These are phyloP conservation scores for Rosalia funebris DNA, from an alignment of 2,888 invertebrate species.

Conservation along the genomic window DNA sequence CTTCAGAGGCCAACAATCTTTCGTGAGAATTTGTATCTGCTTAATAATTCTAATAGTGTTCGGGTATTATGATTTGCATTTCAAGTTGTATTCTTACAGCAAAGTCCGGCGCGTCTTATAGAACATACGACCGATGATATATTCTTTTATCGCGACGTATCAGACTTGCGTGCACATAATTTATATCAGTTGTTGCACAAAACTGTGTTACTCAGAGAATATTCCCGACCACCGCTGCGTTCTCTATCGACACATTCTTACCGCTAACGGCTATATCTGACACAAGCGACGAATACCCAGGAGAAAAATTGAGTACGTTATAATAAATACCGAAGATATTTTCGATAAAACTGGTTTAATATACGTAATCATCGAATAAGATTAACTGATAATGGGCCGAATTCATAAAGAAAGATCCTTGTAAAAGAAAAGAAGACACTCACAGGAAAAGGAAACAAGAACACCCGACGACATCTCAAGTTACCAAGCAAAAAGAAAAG, in stretches of 20 bases:
- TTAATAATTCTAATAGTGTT: neutral
- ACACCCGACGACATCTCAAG: too few species aligned
- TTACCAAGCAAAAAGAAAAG: too few species aligned
- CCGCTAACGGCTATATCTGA: constrained; percentile 45
- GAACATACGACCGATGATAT: constrained; percentile 21
- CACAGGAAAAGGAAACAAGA: neutral
- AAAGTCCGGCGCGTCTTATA: constrained; percentile 6
- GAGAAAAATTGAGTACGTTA: too few species aligned
- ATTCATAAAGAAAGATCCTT: neutral
- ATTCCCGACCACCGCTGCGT: constrained; percentile 49
- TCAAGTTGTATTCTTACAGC: constrained; percentile 1
- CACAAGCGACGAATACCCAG: too few species aligned
- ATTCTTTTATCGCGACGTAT: constrained; percentile 36
- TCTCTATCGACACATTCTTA: constrained; percentile 47
- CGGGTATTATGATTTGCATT: constrained; percentile 9
- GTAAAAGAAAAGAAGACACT: neutral
- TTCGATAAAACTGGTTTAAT: neutral
- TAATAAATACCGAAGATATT: neutral
- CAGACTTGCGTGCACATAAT: constrained; percentile 49
- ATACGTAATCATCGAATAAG: neutral
- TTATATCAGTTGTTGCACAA: constrained; percentile 48
- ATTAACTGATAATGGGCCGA: neutral
- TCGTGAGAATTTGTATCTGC: neutral
- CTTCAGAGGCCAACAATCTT: neutral
- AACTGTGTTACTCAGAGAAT: constrained; percentile 48